Evolutionary conservation across 2,888 invertebrate species (phyloP), one percentile per base, ranked within the genome.

Genomic region (Drosophila picticornis): DNA sequence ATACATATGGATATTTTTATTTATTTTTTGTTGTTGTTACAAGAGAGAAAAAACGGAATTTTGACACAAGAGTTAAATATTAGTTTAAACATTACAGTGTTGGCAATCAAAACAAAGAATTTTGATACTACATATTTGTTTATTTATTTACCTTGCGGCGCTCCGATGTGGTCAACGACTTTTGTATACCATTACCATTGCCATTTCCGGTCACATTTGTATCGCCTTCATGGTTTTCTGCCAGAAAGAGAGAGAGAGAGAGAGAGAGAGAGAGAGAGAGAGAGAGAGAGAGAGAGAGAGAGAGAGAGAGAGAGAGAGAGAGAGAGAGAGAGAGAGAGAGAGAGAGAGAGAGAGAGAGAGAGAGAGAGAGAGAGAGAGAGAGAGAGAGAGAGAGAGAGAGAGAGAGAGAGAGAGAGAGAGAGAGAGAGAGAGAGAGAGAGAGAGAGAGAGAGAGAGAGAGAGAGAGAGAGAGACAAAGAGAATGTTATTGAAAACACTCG

Each of bases 151-250:
- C 93, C 93, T 96, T 96, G 82, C 97, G 94, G n/a, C 97, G 94
- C 90, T 97, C 97, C 0, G 97, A 96, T 0, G 97, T 97, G 84
- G 96, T 96, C 1, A 97, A 96, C 0, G 96, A 96, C 92, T 96
- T 96, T 61, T 91, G 90, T 59, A 95, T 94, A 88, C 96, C 96
- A 16, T 95, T 96, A 0, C 87, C 88, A 7, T 73, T 75, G 50
- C 64, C 79, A 67, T 74, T 70, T 46, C 79, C 82, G 4, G 67
- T 63, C 43, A 67, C 70, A 64, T 34, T 64, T 36, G 68, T 66
- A 25, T 74, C 78, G 31, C 76, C 69, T 57, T 87, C 84, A 61
- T 71, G 67, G 31, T 62, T 80, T 53, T 86, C 90, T 86, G 60
- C 13, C 52, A 50, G 1, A 22, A 4, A 11, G 11, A 31, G 11